Base-by-base conservation (phyloP, 2,888 invertebrate species). In the Drosophila paucipuncta region DNA sequence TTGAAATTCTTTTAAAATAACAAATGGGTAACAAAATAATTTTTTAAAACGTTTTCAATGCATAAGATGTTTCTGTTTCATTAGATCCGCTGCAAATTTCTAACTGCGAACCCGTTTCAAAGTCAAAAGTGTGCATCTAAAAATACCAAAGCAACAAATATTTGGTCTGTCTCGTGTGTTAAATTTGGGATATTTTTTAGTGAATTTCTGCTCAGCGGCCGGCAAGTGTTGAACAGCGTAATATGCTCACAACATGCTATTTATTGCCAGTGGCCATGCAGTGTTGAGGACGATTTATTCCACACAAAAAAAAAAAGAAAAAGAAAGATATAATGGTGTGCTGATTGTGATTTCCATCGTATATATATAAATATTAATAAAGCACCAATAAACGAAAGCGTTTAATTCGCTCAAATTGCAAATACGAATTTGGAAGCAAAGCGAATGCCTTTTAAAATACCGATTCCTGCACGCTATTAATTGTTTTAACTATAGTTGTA, bases 401-500 rank as follows among this genome's bases (percentile, higher is more conserved):
- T 39, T 47, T 55, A 28, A 69, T 55, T 63, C 30, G 43, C 39
- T 59, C 16, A 39, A 50, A 59, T 49, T 55, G 25, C 77, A 60
- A n/a, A 39, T 47, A 68, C 78, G 59, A 76, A 68, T 61, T 58
- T 47, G 31, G 31, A 63, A 57, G 30, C 37, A 73, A 68, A 67
- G 59, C 30, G 52, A 71, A 63, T 41, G 54, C 62, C 47, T 63
- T 47, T 50, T 68, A 58, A 68, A 75, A 70, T 70, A 74, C 65
- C 67, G 63, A 70, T 82, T 63, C 68, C 82, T 68, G 66, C 78
- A 78, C 78, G 81, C 49, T 77, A 63, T 77, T 78, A 81, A 73
- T 68, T 81, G 78, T 79, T 86, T 89, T 89, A 89, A 85, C 87
- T 87, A 80, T 79, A 81, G 73, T 66, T 77, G 73, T 79, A 79